A percentile compares a stretch with the other conserved stretches of the same genome.
Conservation (phyloP, 2,113 vertebrate species). For the Atherinomorus stipes region DNA sequence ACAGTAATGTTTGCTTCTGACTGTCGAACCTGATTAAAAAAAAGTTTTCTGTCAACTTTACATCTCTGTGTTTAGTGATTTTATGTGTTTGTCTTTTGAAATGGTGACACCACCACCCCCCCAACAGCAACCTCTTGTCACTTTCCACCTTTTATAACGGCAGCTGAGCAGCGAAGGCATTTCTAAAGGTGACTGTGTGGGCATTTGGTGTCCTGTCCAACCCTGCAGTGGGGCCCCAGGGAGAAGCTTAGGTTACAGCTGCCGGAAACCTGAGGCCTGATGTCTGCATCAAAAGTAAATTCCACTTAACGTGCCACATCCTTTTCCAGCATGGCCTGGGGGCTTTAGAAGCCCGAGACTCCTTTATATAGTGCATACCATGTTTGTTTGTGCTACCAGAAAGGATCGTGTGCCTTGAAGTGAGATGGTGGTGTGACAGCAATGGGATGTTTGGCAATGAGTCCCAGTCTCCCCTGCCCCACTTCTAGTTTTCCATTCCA, state of each 20-base stretch:
- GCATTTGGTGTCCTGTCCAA: slow-evolving; percentile 63
- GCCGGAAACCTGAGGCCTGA: slow-evolving; percentile 76
- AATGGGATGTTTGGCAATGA: slow-evolving; percentile 32
- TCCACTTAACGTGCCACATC: slow-evolving; percentile 83
- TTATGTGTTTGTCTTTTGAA: slow-evolving; percentile 35
- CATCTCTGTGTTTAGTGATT: slow-evolving; percentile 35
- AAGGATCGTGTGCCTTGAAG: slow-evolving; percentile 55
- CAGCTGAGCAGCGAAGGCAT: slow-evolving; percentile 63
- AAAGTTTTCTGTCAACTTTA: slow-evolving; percentile 15
- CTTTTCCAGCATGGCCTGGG: slow-evolving; percentile 72
- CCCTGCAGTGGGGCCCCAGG: slow-evolving; percentile 58
- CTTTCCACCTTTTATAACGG: slow-evolving; percentile 51
- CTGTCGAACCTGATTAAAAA: background rate
- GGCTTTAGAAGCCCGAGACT: slow-evolving; percentile 60
- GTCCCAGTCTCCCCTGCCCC: slow-evolving; percentile 39
- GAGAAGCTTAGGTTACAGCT: slow-evolving; percentile 73
- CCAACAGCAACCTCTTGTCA: background rate
- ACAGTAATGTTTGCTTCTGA: background rate
- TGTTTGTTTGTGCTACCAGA: slow-evolving; percentile 75
- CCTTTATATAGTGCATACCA: slow-evolving; percentile 80
- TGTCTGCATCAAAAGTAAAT: slow-evolving; percentile 84
- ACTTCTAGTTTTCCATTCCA: slow-evolving; percentile 66
- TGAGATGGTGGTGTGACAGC: slow-evolving; percentile 27
- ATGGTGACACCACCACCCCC: slow-evolving; percentile 3
- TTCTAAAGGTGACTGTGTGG: slow-evolving; percentile 70